A percentile compares a stretch with the other conserved stretches of the same genome.
phyloP scores from a whole-genome alignment of 2,888 invertebrate genomes.

The Ganaspis brasiliensis region DNA sequence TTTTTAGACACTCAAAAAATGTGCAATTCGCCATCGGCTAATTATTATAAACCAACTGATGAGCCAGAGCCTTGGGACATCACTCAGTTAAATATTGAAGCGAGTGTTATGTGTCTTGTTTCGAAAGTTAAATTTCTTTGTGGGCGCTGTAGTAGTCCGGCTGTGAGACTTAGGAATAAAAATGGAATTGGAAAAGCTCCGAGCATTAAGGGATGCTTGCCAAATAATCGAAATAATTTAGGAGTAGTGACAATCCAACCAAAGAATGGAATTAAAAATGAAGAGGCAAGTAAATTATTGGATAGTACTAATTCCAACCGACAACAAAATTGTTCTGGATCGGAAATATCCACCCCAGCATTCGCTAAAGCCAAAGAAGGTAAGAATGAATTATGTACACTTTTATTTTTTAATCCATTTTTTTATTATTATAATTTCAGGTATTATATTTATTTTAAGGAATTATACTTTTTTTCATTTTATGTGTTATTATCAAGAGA shows the following conservation, averaged over 20 bases:
- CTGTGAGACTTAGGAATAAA: slow-evolving; percentile 85
- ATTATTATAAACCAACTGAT: slow-evolving; percentile 90
- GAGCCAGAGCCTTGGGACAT: slow-evolving; percentile 93
- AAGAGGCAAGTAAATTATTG: slow-evolving; percentile 75
- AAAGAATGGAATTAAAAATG: slow-evolving; percentile 72
- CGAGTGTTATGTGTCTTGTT: slow-evolving; percentile 92
- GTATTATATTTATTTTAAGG: too few species aligned
- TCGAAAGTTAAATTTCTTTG: slow-evolving; percentile 92
- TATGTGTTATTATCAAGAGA: too few species aligned
- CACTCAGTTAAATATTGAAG: slow-evolving; percentile 92
- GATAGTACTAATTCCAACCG: slow-evolving; percentile 63
- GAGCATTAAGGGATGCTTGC: slow-evolving; percentile 69
- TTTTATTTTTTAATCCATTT: not conserved
- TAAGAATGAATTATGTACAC: slow-evolving; percentile 54
- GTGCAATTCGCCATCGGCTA: slow-evolving; percentile 88
- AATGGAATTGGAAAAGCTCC: slow-evolving; percentile 71
- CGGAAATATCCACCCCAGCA: slow-evolving; percentile 71
- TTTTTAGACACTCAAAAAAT: slow-evolving; percentile 82
- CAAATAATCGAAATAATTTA: slow-evolving; percentile 60
- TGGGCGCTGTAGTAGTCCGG: slow-evolving; percentile 88
- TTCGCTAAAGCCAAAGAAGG: slow-evolving; percentile 78
- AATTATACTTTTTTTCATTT: slow-evolving; percentile 21
- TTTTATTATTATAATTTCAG: slow-evolving; percentile 28
- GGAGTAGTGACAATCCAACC: slow-evolving; percentile 77
- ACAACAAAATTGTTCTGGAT: slow-evolving; percentile 62